Evolutionary conservation across 2,888 invertebrate genomes (phyloP).

Genomic region (Agonopterix heracliana): DNA sequence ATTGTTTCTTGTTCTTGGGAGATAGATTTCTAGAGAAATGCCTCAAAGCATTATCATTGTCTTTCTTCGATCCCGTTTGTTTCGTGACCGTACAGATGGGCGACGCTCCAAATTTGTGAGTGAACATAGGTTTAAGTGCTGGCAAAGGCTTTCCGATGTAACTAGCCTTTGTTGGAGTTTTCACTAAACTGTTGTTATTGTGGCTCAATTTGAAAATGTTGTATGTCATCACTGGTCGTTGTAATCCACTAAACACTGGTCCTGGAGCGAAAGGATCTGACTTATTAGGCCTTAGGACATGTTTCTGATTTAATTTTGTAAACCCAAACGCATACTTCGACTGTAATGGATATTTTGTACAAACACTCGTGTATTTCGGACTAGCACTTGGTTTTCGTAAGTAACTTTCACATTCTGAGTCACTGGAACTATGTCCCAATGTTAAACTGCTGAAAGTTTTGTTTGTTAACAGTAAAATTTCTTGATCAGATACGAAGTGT

Average conservation of each 20-base stretch:
- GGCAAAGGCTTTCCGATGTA: slow-evolving; percentile 51
- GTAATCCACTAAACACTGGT: slow-evolving; percentile 68
- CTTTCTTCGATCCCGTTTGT: slow-evolving; percentile 40
- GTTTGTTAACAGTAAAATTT: slow-evolving; percentile 74
- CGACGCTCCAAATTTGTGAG: slow-evolving; percentile 65
- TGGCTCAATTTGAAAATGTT: slow-evolving; percentile 68
- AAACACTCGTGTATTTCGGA: slow-evolving; percentile 66
- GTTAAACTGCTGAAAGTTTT: slow-evolving; percentile 72
- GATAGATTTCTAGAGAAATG: slow-evolving; percentile 40
- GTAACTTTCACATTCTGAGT: slow-evolving; percentile 67
- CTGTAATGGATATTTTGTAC: slow-evolving; percentile 58
- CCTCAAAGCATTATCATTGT: slow-evolving; percentile 42
- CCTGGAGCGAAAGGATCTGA: slow-evolving; percentile 71
- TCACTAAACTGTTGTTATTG: slow-evolving; percentile 61
- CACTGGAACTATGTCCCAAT: slow-evolving; percentile 75
- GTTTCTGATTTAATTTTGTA: slow-evolving; percentile 54
- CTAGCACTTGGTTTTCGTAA: slow-evolving; percentile 55
- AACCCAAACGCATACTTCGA: slow-evolving; percentile 59
- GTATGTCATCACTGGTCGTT: slow-evolving; percentile 58
- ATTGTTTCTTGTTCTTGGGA: slow-evolving; percentile 52
- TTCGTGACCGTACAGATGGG: slow-evolving; percentile 52
- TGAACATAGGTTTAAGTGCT: slow-evolving; percentile 57
- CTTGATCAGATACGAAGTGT: slow-evolving; percentile 76
- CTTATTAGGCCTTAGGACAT: slow-evolving; percentile 49
- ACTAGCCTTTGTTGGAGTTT: slow-evolving; percentile 51